Base-by-base conservation (phyloP, 2,797 vertebrate genomes). In the Oryzias sinensis region DNA sequence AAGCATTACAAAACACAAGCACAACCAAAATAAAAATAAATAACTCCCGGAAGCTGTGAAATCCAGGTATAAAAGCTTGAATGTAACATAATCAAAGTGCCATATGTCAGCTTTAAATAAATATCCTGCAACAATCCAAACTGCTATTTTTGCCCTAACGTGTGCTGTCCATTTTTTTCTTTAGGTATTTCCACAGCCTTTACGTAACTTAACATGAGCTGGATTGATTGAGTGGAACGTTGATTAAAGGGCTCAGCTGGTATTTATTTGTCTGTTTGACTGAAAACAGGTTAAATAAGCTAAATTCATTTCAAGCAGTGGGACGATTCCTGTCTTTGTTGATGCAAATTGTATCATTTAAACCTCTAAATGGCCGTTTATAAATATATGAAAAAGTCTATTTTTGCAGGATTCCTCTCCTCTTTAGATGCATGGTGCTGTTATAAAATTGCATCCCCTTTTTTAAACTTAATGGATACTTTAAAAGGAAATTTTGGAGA, bases 271-370 rank as follows among this genome's bases (percentile, higher is more conserved):
- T 3, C 33, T 37, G 33, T 59, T 25, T 25, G 42, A 47, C 56
- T 29, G 54, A 71, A 47, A 40, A 72, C 65, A 4, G 49, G 64
- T 77, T 69, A 53, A 62, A 50, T 13, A 62, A 60, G 24, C 66
- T 69, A 37, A 71, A 60, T 59, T 70, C 40, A 47, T 18, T 63
- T 64, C 59, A 40, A 43, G 55, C 73, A 90, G 90, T 88, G 93
- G 91, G 91, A 94, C 91, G 91, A 92, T 88, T 85, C 91, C 90
- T 93, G 89, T 92, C 82, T 87, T 91, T 87, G 94, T 97, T 97
- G 96, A 98, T 98, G 94, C 95, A 98, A 98, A 98, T 98, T 98
- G 96, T 98, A 97, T 98, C 95, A 56, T 82, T 65, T 94, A 92
- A 93, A 94, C 90, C 86, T 72, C 69, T 89, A 79, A 82, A 79